These are phyloP conservation scores for Salticus scenicus DNA, from an alignment of 2,888 invertebrate genomes.

Conservation along the genomic window DNA sequence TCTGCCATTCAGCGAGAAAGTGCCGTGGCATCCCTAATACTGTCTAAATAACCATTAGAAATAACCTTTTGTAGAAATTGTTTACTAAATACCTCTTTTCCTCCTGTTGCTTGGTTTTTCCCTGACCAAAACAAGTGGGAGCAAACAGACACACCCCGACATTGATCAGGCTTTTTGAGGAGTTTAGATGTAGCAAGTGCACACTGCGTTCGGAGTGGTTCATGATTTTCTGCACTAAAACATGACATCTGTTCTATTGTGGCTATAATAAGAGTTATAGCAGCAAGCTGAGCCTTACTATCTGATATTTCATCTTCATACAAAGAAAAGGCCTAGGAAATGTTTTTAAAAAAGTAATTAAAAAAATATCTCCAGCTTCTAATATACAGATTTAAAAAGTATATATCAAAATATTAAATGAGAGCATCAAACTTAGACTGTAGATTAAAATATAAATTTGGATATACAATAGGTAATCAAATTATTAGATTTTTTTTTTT, in stretches of 20 bases:
- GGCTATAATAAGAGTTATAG: slow-evolving; percentile 95
- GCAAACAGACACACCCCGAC: slow-evolving; percentile 93
- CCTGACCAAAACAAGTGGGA: slow-evolving; percentile 99
- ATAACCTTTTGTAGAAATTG: no score
- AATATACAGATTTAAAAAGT: no score
- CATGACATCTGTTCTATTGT: slow-evolving; percentile 96
- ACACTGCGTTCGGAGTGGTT: slow-evolving; percentile 95
- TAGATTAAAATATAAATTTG: no score
- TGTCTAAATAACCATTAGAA: no score
- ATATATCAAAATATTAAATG: no score
- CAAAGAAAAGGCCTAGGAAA: slow-evolving; percentile 89
- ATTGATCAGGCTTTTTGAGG: slow-evolving; percentile 98
- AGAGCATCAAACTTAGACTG: no score
- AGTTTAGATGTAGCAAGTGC: slow-evolving; percentile 96
- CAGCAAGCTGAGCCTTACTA: slow-evolving; percentile 95
- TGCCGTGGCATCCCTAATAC: no score
- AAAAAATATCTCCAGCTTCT: neutral
- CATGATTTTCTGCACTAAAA: slow-evolving; percentile 96
- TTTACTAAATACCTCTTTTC: slow-evolving; percentile 74
- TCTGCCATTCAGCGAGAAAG: no score
- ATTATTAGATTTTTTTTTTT: no score
- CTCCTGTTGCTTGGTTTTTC: slow-evolving; percentile 73
- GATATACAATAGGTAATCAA: no score
- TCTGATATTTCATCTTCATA: slow-evolving; percentile 99
- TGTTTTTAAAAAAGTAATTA: neutral